phyloP scores from a whole-genome alignment of 1,140 invertebrate species.

The Lepidurus packardi region DNA sequence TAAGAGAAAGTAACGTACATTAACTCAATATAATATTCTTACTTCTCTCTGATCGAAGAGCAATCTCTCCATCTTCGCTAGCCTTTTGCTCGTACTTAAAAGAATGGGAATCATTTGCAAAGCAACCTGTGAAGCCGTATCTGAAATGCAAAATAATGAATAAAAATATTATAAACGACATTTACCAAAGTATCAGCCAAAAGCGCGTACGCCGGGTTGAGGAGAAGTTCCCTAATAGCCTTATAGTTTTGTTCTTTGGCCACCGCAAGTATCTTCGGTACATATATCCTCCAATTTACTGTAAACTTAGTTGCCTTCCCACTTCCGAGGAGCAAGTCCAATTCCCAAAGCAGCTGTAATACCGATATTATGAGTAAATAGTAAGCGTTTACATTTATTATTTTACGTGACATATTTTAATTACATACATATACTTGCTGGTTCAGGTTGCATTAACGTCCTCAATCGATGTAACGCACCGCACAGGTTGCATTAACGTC shows the following conservation, averaged over 20 bases:
- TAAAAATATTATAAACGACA: background rate
- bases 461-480: background rate
- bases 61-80: background rate
- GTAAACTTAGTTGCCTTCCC: background rate
- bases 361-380: background rate
- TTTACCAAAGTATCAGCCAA: background rate
- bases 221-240: background rate
- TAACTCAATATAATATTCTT: background rate
- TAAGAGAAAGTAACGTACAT: background rate
- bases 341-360: background rate
- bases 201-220: background rate
- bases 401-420: too few species aligned
- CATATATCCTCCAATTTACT: background rate
- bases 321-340: background rate
- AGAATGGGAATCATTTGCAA: background rate
- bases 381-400: too few species aligned
- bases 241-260: too few species aligned
- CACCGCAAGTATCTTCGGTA: background rate
- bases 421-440: too few species aligned
- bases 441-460: too few species aligned
- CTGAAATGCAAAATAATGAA: background rate
- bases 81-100: background rate
- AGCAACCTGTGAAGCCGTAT: background rate
- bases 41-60: background rate
- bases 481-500: too few species aligned